A percentile compares a stretch with the other conserved stretches of the same genome.
These are phyloP conservation scores for Brachyhypopomus occidentalis DNA, from an alignment of 2,113 vertebrate species.

Conservation along the genomic window DNA sequence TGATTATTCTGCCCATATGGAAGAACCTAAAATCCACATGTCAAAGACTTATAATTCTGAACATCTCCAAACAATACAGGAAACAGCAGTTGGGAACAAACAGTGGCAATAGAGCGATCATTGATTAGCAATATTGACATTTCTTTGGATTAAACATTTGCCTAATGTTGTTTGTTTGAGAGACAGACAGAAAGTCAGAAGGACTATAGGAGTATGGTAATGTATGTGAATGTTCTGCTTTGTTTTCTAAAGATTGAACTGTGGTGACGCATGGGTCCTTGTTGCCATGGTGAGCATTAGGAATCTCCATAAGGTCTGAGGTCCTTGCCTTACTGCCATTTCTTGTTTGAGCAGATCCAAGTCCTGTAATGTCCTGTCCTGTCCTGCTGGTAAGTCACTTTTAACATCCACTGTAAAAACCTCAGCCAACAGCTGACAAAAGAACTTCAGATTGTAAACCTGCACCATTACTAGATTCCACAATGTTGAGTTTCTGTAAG, in stretches of 20 bases:
- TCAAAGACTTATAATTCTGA: too few relatives aligned
- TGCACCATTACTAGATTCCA: background rate
- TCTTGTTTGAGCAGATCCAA: background rate
- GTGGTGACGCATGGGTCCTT: slow-evolving; percentile 38
- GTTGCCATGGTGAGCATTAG: slow-evolving; percentile 57
- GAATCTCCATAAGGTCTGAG: slow-evolving; percentile 59
- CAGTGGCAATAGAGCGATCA: too few relatives aligned
- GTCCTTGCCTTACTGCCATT: slow-evolving; percentile 34
- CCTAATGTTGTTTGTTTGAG: background rate
- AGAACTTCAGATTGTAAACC: slow-evolving; percentile 50
- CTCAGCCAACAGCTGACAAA: slow-evolving; percentile 58
- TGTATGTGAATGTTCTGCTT: slow-evolving; percentile 1
- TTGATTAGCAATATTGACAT: too few relatives aligned
- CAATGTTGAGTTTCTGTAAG: background rate
- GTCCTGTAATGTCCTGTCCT: slow-evolving; percentile 36
- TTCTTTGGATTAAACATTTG: background rate
- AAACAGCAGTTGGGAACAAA: too few relatives aligned
- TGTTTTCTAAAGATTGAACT: slow-evolving; percentile 37
- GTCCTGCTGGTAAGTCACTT: slow-evolving; percentile 23
- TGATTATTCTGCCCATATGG: too few relatives aligned
- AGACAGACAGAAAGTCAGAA: background rate
- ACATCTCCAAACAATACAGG: too few relatives aligned
- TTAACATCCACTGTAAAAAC: slow-evolving; percentile 64
- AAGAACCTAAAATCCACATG: too few relatives aligned
- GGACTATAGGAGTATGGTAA: background rate